Evolutionary conservation across 2,113 vertebrate species (phyloP).

Genomic region (Maccullochella peelii): DNA sequence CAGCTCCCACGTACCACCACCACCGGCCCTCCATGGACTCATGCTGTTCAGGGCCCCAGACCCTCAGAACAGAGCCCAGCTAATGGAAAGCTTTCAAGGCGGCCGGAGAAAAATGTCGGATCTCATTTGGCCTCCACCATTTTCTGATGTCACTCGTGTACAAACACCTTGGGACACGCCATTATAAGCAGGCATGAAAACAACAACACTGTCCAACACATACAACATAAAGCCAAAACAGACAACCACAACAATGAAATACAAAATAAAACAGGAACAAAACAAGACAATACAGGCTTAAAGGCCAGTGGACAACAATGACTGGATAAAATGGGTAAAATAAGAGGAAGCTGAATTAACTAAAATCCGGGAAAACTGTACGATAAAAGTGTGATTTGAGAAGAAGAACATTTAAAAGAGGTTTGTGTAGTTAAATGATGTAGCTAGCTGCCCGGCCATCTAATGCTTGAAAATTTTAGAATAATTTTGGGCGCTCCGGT

Average conservation of each 20-base stretch:
- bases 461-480: background rate
- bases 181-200: conserved; percentile 54
- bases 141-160: conserved; percentile 83
- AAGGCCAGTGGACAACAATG: background rate
- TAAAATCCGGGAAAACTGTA: background rate
- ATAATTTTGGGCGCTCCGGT: too few species aligned
- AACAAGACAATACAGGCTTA: background rate
- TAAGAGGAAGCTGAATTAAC: too few species aligned
- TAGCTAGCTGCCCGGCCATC: background rate
- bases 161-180: conserved; percentile 63
- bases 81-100: conserved; percentile 99
- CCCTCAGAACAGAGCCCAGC: conserved; percentile 82
- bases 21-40: conserved; percentile 58
- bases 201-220: conserved; percentile 19
- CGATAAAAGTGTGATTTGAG: background rate
- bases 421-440: background rate
- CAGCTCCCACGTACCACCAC: background rate
- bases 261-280: background rate
- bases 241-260: background rate
- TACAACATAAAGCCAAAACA: background rate
- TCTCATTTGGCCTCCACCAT: conserved; percentile 89
- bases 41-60: conserved; percentile 86
- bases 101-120: conserved; percentile 85
- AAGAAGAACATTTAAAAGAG: background rate
- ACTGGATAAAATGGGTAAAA: background rate